Evolutionary conservation across 2,888 invertebrate genomes (phyloP), one percentile per base, ranked within the genome.

Genomic region (Apamea crenata): DNA sequence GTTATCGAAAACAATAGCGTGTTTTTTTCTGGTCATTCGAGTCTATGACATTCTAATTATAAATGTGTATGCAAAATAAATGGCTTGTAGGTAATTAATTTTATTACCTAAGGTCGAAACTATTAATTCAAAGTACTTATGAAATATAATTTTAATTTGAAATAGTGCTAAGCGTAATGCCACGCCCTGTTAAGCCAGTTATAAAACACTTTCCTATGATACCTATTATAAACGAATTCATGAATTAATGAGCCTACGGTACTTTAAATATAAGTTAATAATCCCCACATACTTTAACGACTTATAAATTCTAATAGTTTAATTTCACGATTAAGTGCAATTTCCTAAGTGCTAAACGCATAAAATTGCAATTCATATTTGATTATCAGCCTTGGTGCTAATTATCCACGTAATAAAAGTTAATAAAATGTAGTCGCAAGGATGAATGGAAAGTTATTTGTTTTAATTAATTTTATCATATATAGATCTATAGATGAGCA

Each of bases 351-450:
- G 74, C 25, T 84, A 74, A 81, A 74, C 61, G 81, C 73, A 77
- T 85, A 85, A 87, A 88, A 81, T 85, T 65, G 75, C 66, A 85
- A 87, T 76, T 67, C 8, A 78, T 68, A 80, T 71, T 80, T 87
- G 76, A 80, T 50, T 72, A 47, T 68, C 66, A 50, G 78, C 82
- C 74, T 88, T 88, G 75, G 29, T 47, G 61, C 53, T 71, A 78
- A 87, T 76, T 72, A 61, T 44, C 18, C 29, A 50, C 14, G 72
- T 69, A 70, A n/a, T 69, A 56, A 83, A 86, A 66, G 10, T n/a
- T 65, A 74, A 29, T 71, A 16, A 50, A 32, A 63, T 71, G 70
- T 47, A 40, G 10, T 25, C 25, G 14, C 25, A 67, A 66, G n/a
- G 16, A 25, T 63, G 56, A 65, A 29, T 21, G 16, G 29, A 56